Conservation (phyloP, 2,888 invertebrate genomes). For the Branchellion lobata region DNA sequence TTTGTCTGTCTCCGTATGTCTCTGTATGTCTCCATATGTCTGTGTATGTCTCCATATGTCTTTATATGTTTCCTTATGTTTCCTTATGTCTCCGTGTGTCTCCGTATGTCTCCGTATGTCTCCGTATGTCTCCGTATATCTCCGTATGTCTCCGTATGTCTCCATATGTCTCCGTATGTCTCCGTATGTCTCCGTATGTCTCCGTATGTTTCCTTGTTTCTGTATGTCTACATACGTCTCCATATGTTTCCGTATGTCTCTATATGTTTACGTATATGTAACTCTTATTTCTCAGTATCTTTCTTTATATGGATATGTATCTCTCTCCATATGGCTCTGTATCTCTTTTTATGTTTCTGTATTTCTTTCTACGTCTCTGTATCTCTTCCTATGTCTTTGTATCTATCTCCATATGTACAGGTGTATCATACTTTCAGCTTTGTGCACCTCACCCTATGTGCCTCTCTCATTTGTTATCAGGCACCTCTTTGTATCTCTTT, state of each 20-base stretch:
- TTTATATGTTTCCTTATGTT: background rate
- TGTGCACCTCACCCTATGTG: background rate
- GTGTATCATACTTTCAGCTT: too few relatives aligned
- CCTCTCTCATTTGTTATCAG: too few relatives aligned
- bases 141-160: too few relatives aligned
- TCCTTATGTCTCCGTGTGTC: background rate
- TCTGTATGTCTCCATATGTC: background rate
- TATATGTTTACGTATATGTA: slow-evolving; percentile 20
- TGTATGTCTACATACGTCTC: too few relatives aligned
- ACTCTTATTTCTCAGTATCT: too few relatives aligned
- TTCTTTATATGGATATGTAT: background rate
- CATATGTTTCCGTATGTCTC: background rate
- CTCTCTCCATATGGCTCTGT: background rate
- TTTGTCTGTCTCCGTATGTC: background rate
- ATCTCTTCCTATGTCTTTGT: too few relatives aligned
- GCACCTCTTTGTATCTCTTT: too few relatives aligned
- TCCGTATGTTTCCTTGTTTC: background rate
- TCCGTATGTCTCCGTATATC: slow-evolving; percentile 16
- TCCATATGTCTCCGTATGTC: background rate
- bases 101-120: background rate
- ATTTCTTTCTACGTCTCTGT: background rate
- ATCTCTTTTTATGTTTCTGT: background rate
- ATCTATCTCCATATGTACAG: too few relatives aligned
- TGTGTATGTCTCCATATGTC: slow-evolving; percentile 1
- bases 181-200: background rate